These are phyloP conservation scores for Troides helena DNA, from an alignment of 2,888 invertebrate species.

Conservation along the genomic window DNA sequence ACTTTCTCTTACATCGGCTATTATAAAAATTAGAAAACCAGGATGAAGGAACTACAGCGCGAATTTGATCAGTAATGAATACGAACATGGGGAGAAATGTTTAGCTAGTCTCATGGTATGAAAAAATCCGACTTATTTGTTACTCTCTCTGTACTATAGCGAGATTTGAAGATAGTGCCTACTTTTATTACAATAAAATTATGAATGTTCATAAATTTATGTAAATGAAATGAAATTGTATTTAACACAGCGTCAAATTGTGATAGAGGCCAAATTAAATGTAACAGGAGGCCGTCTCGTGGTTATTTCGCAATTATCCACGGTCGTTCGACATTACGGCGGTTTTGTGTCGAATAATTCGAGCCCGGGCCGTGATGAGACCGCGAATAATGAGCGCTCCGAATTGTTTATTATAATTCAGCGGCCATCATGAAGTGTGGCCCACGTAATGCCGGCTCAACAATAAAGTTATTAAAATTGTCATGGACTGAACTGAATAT, in stretches of 20 bases:
- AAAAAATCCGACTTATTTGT: no score
- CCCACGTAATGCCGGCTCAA: constrained; percentile 64
- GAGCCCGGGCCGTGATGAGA: constrained; percentile 68
- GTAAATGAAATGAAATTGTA: constrained; percentile 45
- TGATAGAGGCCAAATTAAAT: constrained; percentile 70
- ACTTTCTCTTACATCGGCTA: no score
- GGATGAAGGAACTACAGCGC: no score
- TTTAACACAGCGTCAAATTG: constrained; percentile 54
- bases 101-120: no score
- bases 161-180: not conserved
- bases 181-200: not conserved
- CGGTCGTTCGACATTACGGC: constrained; percentile 71
- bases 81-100: no score
- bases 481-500: constrained; percentile 49
- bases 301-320: constrained; percentile 76
- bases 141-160: no score
- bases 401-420: constrained; percentile 78
- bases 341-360: constrained; percentile 73
- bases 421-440: constrained; percentile 62
- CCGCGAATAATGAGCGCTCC: constrained; percentile 67
- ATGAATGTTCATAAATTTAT: constrained; percentile 27
- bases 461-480: constrained; percentile 68
- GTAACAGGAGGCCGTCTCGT: constrained; percentile 62
- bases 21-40: no score
- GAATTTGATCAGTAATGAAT: no score